Percentiles rank a stretch among this genome's conserved stretches.
Evolutionary conservation across 2,113 vertebrate genomes (phyloP).

Genomic region (Nansenia antarctica): DNA sequence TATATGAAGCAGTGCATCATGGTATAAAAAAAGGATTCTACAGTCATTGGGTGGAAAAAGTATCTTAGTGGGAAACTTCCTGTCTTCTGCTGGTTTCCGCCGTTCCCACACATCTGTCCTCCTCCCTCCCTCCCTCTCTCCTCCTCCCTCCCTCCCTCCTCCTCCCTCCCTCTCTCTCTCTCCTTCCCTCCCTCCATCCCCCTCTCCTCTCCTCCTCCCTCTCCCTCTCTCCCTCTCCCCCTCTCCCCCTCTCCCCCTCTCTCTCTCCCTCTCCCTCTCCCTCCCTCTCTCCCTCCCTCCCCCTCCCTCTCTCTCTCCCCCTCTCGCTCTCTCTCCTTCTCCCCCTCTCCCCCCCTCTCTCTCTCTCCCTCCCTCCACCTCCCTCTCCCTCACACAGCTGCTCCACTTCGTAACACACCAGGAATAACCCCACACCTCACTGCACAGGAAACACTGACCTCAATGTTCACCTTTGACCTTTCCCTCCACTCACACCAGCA

Average conservation of each 20-base stretch:
- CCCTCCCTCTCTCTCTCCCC: too few relatives aligned
- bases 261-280: background rate
- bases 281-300: background rate
- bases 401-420: constrained; percentile 6
- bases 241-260: background rate
- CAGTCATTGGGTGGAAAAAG: constrained; percentile 45
- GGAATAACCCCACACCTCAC: constrained; percentile 27
- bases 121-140: constrained; percentile 2
- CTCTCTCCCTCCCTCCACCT: constrained; percentile 4
- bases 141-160: constrained; percentile 1
- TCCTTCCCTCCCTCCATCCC: constrained; percentile 5
- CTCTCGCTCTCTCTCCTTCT: too few relatives aligned
- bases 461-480: constrained; percentile 18
- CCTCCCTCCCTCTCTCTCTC: background rate
- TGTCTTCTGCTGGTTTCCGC: constrained; percentile 57
- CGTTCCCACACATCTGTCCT: constrained; percentile 38
- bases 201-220: too few relatives aligned
- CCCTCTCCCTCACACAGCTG: background rate
- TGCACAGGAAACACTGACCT: constrained; percentile 33
- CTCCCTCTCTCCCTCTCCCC: background rate
- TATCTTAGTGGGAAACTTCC: constrained; percentile 53
- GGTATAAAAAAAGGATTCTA: constrained; percentile 31
- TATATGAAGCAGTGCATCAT: constrained; percentile 5
- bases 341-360: background rate
- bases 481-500: background rate